These are phyloP conservation scores for Pseudococcus longispinus DNA, from an alignment of 2,888 invertebrate species.

Conservation along the genomic window DNA sequence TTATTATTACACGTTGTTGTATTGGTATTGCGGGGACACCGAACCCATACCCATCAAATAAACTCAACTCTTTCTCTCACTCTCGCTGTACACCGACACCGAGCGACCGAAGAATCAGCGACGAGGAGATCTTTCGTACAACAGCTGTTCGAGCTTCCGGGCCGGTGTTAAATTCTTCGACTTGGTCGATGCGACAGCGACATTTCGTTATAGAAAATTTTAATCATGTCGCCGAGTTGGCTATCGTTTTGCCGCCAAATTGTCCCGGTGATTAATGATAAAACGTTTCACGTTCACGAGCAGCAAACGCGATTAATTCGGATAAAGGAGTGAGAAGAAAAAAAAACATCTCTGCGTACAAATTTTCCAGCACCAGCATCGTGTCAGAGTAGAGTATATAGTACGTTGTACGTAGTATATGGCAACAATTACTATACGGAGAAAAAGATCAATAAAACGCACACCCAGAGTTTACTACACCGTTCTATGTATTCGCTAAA, in stretches of 20 bases:
- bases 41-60: slow-evolving; percentile 38
- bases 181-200: neutral
- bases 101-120: neutral
- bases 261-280: neutral
- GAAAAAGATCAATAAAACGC: neutral
- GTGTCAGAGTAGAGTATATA: neutral
- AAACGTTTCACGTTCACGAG: neutral
- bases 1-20: slow-evolving; percentile 43
- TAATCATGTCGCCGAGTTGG: slow-evolving; percentile 20
- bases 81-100: neutral
- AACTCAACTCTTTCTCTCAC: neutral
- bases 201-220: slow-evolving; percentile 24
- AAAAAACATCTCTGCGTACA: neutral
- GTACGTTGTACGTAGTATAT: neutral
- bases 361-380: neutral
- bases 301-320: neutral
- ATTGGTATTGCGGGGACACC: slow-evolving; percentile 42
- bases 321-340: neutral
- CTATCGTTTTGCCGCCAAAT: slow-evolving; percentile 24
- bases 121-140: neutral
- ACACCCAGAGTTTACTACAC: neutral
- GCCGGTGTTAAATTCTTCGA: slow-evolving; percentile 31
- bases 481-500: too few relatives aligned
- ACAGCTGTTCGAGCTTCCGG: slow-evolving; percentile 41
- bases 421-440: neutral